Conservation (phyloP, 2,797 vertebrate genomes). For the Cynopterus sphinx region DNA sequence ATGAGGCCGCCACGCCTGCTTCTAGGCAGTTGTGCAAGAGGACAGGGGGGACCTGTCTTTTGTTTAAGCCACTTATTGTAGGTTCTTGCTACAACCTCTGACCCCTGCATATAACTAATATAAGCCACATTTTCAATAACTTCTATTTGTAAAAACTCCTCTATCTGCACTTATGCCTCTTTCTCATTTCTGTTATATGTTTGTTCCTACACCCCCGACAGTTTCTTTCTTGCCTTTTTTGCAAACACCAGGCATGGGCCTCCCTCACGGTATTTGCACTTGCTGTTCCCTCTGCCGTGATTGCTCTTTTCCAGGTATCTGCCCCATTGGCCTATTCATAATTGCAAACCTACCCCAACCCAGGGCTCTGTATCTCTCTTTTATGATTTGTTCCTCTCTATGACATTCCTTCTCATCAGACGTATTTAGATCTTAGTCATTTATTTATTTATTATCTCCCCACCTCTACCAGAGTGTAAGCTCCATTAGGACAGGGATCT, state of each 20-base stretch:
- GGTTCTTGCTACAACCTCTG: neutral
- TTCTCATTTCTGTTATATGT: neutral
- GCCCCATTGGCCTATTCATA: no score
- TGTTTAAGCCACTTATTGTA: neutral
- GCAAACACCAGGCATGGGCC: neutral
- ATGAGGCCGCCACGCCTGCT: rapidly evolving
- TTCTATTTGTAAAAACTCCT: neutral
- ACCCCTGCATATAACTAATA: neutral
- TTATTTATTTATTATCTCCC: neutral
- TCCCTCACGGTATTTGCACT: neutral
- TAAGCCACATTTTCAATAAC: neutral
- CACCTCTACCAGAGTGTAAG: no score
- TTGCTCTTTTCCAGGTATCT: neutral
- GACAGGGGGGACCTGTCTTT: neutral
- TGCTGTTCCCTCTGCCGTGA: neutral
- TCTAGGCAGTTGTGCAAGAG: neutral
- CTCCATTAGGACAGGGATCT: neutral
- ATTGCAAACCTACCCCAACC: neutral
- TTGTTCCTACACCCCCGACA: neutral
- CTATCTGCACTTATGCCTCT: neutral
- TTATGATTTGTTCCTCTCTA: neutral
- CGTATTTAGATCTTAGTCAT: neutral
- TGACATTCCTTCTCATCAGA: neutral
- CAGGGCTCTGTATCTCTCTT: no score
- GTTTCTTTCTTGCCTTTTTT: neutral